A percentile compares a stretch with the other conserved stretches of the same genome.
phyloP scores from a whole-genome alignment of 2,797 vertebrate species.

The Poeciliopsis infans region DNA sequence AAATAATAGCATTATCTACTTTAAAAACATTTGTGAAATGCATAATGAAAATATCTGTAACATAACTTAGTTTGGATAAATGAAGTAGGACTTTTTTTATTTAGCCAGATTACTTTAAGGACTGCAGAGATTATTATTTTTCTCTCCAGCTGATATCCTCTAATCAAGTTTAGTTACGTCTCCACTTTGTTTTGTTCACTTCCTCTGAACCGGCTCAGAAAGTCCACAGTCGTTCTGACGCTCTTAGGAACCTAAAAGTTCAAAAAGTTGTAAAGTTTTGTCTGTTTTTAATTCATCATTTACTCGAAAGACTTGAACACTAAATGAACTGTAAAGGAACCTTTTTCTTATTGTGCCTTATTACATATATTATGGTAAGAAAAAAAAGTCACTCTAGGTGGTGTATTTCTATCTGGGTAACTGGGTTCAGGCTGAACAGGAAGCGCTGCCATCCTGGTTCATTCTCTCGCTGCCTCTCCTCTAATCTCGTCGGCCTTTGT shows the following conservation, averaged over 20 bases:
- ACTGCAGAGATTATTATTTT: too few relatives aligned
- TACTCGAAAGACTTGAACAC: neutral
- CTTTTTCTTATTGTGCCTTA: neutral
- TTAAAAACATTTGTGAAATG: too few relatives aligned
- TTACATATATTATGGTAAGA: neutral
- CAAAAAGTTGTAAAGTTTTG: neutral
- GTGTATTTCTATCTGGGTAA: constrained; percentile 46
- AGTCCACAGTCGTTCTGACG: too few relatives aligned
- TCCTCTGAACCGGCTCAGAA: too few relatives aligned
- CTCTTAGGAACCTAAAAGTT: neutral
- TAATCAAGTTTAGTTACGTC: too few relatives aligned
- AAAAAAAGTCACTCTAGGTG: constrained; percentile 16
- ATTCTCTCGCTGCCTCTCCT: constrained; percentile 15
- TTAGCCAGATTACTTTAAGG: too few relatives aligned
- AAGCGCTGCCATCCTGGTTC: constrained; percentile 32
- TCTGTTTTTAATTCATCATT: neutral
- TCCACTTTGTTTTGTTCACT: too few relatives aligned
- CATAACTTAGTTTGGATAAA: too few relatives aligned
- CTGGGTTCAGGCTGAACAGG: constrained; percentile 45
- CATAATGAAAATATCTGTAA: too few relatives aligned
- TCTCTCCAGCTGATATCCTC: too few relatives aligned
- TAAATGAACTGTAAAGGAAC: neutral
- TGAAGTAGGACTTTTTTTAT: too few relatives aligned
- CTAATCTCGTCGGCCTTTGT: constrained; percentile 45
- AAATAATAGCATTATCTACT: too few relatives aligned